Evolutionary conservation across 2,797 vertebrate genomes (phyloP).

Genomic region (Phalanger gymnotis): DNA sequence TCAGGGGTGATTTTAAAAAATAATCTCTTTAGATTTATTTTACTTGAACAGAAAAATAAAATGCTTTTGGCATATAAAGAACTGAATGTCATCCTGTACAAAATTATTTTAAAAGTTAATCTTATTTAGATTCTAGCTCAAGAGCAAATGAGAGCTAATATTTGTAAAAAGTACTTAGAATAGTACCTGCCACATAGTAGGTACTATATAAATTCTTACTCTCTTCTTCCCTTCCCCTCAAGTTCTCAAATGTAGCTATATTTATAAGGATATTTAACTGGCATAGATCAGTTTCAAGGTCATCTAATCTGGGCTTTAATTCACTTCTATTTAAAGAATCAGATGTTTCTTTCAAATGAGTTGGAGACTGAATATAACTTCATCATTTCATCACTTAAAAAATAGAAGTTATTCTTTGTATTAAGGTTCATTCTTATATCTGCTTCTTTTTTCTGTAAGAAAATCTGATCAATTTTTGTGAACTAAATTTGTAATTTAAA

Average conservation of each 20-base stretch:
- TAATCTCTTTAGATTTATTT: slow-evolving; percentile 45
- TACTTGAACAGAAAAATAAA: slow-evolving; percentile 44
- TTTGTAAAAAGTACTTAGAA: background rate
- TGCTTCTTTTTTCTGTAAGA: slow-evolving; percentile 31
- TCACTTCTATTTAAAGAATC: slow-evolving; percentile 56
- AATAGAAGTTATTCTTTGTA: slow-evolving; percentile 18
- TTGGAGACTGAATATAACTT: slow-evolving; percentile 54
- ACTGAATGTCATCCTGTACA: background rate
- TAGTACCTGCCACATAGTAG: background rate
- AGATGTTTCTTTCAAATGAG: slow-evolving; percentile 30
- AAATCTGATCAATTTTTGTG: slow-evolving; percentile 25
- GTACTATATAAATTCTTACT: background rate
- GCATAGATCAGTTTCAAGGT: slow-evolving; percentile 40
- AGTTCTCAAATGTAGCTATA: slow-evolving; percentile 35
- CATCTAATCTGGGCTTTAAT: slow-evolving; percentile 32
- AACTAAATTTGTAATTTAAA: slow-evolving; percentile 45
- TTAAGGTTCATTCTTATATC: background rate
- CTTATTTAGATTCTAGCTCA: slow-evolving; percentile 27
- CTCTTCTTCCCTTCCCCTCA: background rate
- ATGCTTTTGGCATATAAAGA: slow-evolving; percentile 28
- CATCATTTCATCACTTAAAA: slow-evolving; percentile 1
- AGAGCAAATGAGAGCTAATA: background rate
- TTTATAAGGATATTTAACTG: slow-evolving; percentile 34
- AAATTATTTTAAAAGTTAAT: slow-evolving; percentile 32
- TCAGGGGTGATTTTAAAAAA: slow-evolving; percentile 11